Conservation (phyloP, 2,888 invertebrate genomes). For the Cataglyphis cursor region DNA sequence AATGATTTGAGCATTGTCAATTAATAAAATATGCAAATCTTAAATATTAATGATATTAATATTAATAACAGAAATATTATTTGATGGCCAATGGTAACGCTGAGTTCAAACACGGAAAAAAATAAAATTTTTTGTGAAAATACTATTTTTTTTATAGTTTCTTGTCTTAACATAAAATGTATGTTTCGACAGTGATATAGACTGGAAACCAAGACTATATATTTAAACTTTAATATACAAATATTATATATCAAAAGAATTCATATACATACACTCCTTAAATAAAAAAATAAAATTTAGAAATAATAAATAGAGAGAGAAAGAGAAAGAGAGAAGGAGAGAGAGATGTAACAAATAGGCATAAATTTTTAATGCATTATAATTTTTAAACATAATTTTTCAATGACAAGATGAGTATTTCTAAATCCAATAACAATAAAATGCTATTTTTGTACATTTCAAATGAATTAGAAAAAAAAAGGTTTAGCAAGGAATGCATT, state of each 20-base stretch:
- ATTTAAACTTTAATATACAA: neutral
- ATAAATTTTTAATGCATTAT: neutral
- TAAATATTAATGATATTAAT: conserved; percentile 2
- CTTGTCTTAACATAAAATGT: neutral
- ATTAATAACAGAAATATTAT: neutral
- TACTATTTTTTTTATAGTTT: neutral
- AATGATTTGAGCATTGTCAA: neutral
- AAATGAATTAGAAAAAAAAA: neutral
- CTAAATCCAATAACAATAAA: neutral
- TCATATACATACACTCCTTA: no score
- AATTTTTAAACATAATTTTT: neutral
- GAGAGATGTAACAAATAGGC: no score
- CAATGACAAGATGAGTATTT: neutral
- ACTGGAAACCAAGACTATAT: neutral
- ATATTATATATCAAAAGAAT: neutral
- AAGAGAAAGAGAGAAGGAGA: no score
- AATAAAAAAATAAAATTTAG: no score
- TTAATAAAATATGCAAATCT: neutral
- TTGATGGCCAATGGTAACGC: neutral
- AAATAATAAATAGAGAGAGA: no score
- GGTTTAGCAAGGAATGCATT: neutral
- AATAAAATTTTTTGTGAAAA: neutral
- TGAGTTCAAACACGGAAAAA: neutral
- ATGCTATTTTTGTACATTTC: neutral
- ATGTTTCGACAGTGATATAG: neutral